phyloP scores from a whole-genome alignment of 1,140 invertebrate species.

The Drosophila prosaltans region DNA sequence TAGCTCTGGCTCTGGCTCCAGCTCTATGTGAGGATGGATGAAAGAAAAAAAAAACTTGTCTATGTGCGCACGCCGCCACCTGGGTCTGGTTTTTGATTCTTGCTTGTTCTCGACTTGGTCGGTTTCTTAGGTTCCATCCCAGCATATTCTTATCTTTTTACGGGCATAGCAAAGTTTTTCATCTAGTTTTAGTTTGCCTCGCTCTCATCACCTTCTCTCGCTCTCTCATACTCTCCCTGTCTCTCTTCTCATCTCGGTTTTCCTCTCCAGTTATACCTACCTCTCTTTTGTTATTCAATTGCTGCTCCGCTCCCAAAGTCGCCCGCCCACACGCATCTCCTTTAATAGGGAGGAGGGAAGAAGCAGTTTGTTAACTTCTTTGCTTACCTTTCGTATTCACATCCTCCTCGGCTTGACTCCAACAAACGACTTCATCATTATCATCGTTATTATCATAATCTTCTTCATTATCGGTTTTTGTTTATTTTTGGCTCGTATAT shows the following conservation, averaged over 20 bases:
- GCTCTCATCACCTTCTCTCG: neutral
- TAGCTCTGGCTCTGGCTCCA: neutral
- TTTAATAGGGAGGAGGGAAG: constrained; percentile 22
- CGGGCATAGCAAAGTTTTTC: constrained; percentile 69
- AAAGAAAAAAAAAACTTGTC: constrained; percentile 62
- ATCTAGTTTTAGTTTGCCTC: constrained; percentile 62
- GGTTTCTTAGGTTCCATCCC: constrained; percentile 45
- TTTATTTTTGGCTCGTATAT: constrained; percentile 47
- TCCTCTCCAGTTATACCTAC: neutral
- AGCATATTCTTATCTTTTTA: constrained; percentile 43
- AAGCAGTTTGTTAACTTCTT: constrained; percentile 43
- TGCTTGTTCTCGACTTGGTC: constrained; percentile 23
- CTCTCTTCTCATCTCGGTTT: constrained; percentile 7
- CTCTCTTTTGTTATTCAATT: constrained; percentile 16
- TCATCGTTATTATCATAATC: constrained; percentile 31
- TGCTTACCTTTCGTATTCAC: constrained; percentile 19
- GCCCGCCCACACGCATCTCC: constrained; percentile 69
- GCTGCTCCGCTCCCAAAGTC: constrained; percentile 39
- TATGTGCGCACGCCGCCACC: constrained; percentile 42
- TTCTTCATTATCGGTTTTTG: constrained; percentile 41
- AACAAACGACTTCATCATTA: constrained; percentile 31
- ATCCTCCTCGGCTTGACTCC: constrained; percentile 5
- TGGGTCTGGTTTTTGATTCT: constrained; percentile 34
- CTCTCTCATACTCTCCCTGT: constrained; percentile 21
- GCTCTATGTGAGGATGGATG: neutral